Conservation (phyloP, 2,888 invertebrate genomes). For the Cacoxenus indagator region DNA sequence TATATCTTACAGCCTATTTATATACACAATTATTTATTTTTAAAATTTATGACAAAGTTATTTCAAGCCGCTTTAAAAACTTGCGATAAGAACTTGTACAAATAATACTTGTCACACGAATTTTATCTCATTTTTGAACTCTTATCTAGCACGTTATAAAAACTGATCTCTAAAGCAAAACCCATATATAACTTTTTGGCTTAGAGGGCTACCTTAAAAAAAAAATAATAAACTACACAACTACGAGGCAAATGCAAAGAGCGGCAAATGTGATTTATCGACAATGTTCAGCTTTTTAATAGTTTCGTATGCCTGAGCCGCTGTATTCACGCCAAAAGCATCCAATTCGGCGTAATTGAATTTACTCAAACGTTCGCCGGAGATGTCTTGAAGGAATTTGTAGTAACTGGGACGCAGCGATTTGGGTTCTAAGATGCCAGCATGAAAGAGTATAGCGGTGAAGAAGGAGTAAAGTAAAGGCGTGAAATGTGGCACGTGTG, state of each 20-base stretch:
- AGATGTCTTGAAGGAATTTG: conserved; percentile 82
- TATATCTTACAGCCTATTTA: too few relatives aligned
- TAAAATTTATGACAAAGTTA: too few relatives aligned
- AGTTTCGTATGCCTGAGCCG: conserved; percentile 71
- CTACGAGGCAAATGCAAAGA: conserved; percentile 54
- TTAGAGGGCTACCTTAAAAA: too few relatives aligned
- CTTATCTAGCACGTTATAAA: too few relatives aligned
- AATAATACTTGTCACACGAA: too few relatives aligned
- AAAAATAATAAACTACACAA: background rate
- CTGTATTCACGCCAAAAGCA: conserved; percentile 75
- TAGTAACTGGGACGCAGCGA: conserved; percentile 86
- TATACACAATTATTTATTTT: too few relatives aligned
- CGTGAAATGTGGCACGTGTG: conserved; percentile 79
- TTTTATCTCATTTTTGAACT: too few relatives aligned
- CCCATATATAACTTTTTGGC: too few relatives aligned
- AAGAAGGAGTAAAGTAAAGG: conserved; percentile 82
- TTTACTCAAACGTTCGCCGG: conserved; percentile 78
- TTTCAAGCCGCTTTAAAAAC: too few relatives aligned
- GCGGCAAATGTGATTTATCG: conserved; percentile 46
- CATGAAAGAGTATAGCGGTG: conserved; percentile 83
- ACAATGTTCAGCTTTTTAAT: conserved; percentile 60
- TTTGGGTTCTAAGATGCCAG: conserved; percentile 83
- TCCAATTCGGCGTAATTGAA: conserved; percentile 76
- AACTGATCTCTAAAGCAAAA: too few relatives aligned
- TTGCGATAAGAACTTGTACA: too few relatives aligned